A percentile compares a stretch with the other conserved stretches of the same genome.
Evolutionary conservation across 2,888 invertebrate genomes (phyloP).

Genomic region (Ischnura elegans): DNA sequence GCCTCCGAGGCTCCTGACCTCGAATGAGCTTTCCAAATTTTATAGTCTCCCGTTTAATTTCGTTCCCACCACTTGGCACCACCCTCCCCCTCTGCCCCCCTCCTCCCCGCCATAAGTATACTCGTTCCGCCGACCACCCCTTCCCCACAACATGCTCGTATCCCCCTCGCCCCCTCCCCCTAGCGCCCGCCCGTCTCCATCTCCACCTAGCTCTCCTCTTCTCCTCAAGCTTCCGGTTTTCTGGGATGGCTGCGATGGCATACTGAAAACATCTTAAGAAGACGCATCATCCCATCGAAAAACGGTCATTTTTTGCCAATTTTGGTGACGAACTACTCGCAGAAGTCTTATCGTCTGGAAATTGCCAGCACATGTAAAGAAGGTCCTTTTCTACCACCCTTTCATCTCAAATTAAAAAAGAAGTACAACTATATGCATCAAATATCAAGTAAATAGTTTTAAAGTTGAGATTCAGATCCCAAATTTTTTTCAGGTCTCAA

Average conservation of each 20-base stretch:
- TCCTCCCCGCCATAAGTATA: neutral
- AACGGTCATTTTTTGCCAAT: too few species aligned
- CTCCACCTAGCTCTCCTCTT: conserved; percentile 38
- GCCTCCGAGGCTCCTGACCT: conserved; percentile 45
- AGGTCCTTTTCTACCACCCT: too few species aligned
- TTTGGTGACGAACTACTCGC: too few species aligned
- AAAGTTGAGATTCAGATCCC: too few species aligned
- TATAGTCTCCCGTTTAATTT: conserved; percentile 42
- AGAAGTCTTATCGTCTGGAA: too few species aligned
- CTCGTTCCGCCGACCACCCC: neutral
- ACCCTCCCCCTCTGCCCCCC: neutral
- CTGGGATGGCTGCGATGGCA: neutral
- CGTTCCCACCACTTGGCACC: neutral
- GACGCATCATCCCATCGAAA: too few species aligned
- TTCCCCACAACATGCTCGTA: neutral
- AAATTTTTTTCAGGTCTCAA: too few species aligned
- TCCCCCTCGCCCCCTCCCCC: neutral
- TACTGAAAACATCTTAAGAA: too few species aligned
- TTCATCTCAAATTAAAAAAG: too few species aligned
- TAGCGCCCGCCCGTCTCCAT: neutral
- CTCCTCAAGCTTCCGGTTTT: conserved; percentile 45
- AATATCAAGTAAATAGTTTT: too few species aligned
- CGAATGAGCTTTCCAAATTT: conserved; percentile 59
- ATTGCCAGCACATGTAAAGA: too few species aligned
- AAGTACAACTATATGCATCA: too few species aligned